These are phyloP conservation scores for Lycocerus yunnanus DNA, from an alignment of 2,888 invertebrate genomes.

Conservation along the genomic window DNA sequence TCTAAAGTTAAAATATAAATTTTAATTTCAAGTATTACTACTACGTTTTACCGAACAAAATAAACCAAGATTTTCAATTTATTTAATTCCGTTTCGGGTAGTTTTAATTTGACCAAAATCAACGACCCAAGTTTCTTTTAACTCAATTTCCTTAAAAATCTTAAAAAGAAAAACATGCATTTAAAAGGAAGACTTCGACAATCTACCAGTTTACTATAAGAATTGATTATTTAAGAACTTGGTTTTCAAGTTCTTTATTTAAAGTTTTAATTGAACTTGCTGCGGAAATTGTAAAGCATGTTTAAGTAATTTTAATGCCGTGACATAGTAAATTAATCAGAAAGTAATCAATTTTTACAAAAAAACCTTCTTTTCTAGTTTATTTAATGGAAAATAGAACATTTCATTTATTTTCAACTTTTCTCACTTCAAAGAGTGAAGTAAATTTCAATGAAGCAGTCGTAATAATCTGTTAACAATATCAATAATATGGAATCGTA, in stretches of 20 bases:
- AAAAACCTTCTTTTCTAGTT: background rate
- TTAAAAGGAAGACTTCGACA: background rate
- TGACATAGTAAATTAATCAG: background rate
- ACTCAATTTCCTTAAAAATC: background rate
- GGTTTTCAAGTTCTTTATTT: background rate
- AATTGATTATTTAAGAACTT: background rate
- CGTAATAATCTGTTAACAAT: too few species aligned
- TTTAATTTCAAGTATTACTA: background rate
- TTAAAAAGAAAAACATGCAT: background rate
- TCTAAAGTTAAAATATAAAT: background rate
- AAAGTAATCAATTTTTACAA: background rate
- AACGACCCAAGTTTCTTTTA: background rate
- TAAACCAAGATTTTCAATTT: background rate
- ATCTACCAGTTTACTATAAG: background rate
- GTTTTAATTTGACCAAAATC: background rate
- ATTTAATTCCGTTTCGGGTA: background rate
- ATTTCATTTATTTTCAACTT: background rate
- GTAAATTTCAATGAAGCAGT: background rate
- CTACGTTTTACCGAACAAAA: background rate
- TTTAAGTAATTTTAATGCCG: background rate
- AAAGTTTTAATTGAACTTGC: background rate
- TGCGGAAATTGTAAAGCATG: background rate
- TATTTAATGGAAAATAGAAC: background rate
- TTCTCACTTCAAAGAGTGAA: background rate
- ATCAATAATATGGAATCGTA: too few species aligned